These are phyloP conservation scores for Gandaritis pyraliata DNA, from an alignment of 2,888 invertebrate genomes.

Conservation along the genomic window DNA sequence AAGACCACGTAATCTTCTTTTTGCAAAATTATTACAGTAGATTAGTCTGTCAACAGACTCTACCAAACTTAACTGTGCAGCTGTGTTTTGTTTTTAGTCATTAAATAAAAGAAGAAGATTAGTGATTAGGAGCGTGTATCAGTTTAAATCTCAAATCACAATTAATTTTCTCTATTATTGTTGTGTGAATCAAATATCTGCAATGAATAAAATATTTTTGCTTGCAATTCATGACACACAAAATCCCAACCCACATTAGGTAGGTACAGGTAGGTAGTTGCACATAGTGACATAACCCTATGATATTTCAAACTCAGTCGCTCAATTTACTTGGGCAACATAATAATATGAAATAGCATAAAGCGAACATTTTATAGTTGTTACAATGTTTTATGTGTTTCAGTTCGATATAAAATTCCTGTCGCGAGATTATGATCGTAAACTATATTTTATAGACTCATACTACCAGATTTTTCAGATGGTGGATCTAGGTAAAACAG, in stretches of 20 bases:
- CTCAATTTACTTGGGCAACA: slow-evolving; percentile 31
- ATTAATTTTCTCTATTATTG: too few species aligned
- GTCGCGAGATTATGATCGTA: slow-evolving; percentile 8
- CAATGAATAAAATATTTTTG: not conserved
- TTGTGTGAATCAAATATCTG: too few species aligned
- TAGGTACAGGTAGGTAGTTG: slow-evolving; percentile 7
- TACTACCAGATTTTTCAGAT: not conserved
- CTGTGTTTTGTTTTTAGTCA: too few species aligned
- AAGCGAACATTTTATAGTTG: slow-evolving; percentile 26
- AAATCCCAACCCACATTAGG: not conserved
- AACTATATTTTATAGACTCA: not conserved
- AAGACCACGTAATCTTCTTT: too few species aligned
- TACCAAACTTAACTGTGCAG: too few species aligned
- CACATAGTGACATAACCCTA: slow-evolving; percentile 37
- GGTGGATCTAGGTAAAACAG: too few species aligned
- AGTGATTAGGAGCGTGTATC: too few species aligned
- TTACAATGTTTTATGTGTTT: slow-evolving; percentile 23
- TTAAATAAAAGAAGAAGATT: too few species aligned
- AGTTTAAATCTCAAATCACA: too few species aligned
- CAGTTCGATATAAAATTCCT: slow-evolving; percentile 11
- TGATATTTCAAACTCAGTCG: slow-evolving; percentile 33
- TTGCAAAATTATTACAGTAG: too few species aligned
- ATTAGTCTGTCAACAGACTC: too few species aligned
- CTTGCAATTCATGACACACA: slow-evolving; percentile 6
- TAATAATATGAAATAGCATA: slow-evolving; percentile 31